Conservation (phyloP, 2,797 vertebrate genomes). For the Lithobates pipiens region DNA sequence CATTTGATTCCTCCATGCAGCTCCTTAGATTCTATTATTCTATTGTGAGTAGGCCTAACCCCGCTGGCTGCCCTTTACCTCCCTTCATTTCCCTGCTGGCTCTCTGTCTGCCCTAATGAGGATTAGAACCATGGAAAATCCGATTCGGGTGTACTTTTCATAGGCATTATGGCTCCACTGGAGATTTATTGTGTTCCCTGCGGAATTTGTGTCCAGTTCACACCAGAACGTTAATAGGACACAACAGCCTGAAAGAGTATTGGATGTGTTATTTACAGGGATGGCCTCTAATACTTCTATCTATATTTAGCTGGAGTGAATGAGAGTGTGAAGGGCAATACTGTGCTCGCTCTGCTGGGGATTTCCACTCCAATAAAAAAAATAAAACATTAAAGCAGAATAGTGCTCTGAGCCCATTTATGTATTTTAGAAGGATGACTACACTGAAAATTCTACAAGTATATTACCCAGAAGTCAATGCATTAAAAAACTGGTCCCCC, state of each 20-base stretch:
- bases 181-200: conserved; percentile 11
- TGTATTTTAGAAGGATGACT: too few species aligned
- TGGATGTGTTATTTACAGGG: background rate
- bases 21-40: background rate
- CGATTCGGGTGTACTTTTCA: conserved; percentile 7
- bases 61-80: background rate
- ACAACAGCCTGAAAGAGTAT: background rate
- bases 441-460: too few species aligned
- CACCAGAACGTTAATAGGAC: background rate
- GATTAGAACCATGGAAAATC: background rate
- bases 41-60: background rate
- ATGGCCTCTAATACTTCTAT: background rate
- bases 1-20: background rate
- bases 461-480: too few species aligned
- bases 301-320: background rate
- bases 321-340: background rate
- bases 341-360: background rate
- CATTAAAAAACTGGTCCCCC: too few species aligned
- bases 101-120: conserved; percentile 8
- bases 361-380: background rate
- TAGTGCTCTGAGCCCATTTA: too few species aligned
- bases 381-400: too few species aligned
- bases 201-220: background rate
- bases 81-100: background rate
- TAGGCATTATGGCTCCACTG: background rate